phyloP scores from a whole-genome alignment of 2,888 invertebrate genomes.

The Tinea pellionella region DNA sequence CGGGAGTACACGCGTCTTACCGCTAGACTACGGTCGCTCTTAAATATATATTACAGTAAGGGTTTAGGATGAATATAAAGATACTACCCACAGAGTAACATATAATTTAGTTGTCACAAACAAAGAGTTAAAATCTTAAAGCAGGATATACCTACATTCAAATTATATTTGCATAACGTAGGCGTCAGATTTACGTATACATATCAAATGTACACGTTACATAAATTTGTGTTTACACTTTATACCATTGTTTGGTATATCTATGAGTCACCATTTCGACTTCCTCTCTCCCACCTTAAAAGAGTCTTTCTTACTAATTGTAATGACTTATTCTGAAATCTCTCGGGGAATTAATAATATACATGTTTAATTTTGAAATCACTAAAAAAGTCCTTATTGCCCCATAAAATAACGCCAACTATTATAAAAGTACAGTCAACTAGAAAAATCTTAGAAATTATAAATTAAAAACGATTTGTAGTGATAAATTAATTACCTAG shows the following conservation, averaged over 20 bases:
- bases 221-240: slow-evolving; percentile 8
- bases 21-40: no score
- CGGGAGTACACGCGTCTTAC: no score
- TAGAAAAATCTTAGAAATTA: no score
- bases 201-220: neutral
- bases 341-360: no score
- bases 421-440: no score
- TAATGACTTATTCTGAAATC: no score
- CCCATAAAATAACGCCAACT: no score
- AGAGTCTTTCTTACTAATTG: neutral
- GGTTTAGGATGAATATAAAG: neutral
- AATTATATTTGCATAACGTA: neutral
- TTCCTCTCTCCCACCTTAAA: slow-evolving; percentile 1
- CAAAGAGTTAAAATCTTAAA: neutral
- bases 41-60: no score
- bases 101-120: neutral
- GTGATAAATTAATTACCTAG: no score
- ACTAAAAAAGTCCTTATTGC: no score
- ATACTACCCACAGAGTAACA: neutral
- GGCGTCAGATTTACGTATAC: slow-evolving; percentile 7
- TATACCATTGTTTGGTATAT: neutral
- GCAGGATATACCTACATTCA: neutral
- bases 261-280: neutral
- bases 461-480: no score
- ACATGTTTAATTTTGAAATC: no score